Base-by-base conservation (phyloP, 2,797 vertebrate species). In the Amazona ochrocephala region DNA sequence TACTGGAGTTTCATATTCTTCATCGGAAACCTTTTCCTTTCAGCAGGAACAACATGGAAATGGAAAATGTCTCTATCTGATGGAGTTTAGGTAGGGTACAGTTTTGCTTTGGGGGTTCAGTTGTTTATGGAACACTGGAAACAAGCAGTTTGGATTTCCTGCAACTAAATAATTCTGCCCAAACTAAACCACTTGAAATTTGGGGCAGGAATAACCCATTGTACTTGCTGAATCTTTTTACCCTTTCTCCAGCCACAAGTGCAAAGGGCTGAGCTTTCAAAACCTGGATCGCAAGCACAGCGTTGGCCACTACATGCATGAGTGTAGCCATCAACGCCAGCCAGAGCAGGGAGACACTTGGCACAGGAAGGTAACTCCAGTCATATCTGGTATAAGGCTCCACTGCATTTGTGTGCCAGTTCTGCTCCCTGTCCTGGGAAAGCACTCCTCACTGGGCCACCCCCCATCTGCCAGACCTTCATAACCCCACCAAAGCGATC, bases 301-400 rank as follows among this genome's bases (percentile, higher is more conserved):
- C 45, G 22, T 50, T 4, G 3, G 47, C 47, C 72, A 67, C 51
- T 8, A 0, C 0, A 0, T 10, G 9, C 10, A 22, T 0, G 3
- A 65, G 34, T 27, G 27, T 10, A 3, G 58, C 9, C 66, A 24
- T 21, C 41, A 19, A 17, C 3, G 4, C 12, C 34, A 51, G 82
- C 47, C 68, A 7, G 29, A 41, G 64, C 68, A 11, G 27, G 47
- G 22, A 4, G 2, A 42, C 64, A 30, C 71, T 39, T 1, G 8
- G 58, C 34, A 51, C 34, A 14, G 53, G 41, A 54, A 24, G 13
- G 22, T 7, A 27, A 45, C 24, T 2, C 24, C 42, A 32, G 54
- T 15, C 2, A 2, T 26, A 30, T 34, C 34, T 13, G 34, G 7
- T 21, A 17, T 5, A 17, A 88, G 39, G 42, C 15, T 60, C 13